A percentile compares a stretch with the other conserved stretches of the same genome.
phyloP scores from a whole-genome alignment of 2,888 invertebrate species.

The Pristionchus maxplancki region DNA sequence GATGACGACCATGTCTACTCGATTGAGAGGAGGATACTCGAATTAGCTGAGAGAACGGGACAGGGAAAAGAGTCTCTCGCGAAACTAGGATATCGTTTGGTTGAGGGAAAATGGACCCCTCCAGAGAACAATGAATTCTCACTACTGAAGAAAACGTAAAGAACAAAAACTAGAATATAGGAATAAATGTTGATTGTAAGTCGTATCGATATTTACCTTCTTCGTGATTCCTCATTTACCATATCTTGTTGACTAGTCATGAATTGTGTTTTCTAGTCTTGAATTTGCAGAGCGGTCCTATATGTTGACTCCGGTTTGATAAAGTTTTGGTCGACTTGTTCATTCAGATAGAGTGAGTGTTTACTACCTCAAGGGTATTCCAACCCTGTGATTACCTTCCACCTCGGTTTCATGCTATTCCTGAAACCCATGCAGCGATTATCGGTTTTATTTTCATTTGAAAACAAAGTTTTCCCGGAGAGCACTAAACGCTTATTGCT shows the following conservation, averaged over 20 bases:
- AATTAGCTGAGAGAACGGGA: constrained; percentile 17
- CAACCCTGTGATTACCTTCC: too few species aligned
- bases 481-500: too few species aligned
- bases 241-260: background rate
- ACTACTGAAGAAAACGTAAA: background rate
- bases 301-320: background rate
- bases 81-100: constrained; percentile 28
- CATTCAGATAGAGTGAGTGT: too few species aligned
- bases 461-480: too few species aligned
- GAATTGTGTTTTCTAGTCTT: background rate
- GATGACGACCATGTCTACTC: constrained; percentile 42
- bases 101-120: constrained; percentile 4
- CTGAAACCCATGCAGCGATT: too few species aligned
- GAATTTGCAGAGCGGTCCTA: background rate
- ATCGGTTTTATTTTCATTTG: too few species aligned
- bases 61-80: constrained; percentile 12
- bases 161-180: background rate
- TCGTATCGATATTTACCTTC: background rate
- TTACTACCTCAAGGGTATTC: background rate
- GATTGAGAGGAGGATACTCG: constrained; percentile 31
- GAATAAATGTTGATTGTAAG: background rate
- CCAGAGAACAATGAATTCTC: background rate
- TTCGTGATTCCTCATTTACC: background rate
- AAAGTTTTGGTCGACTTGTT: background rate
- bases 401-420: too few species aligned